Evolutionary conservation across 1,140 invertebrate species (phyloP).

Genomic region (Pollicipes pollicipes): DNA sequence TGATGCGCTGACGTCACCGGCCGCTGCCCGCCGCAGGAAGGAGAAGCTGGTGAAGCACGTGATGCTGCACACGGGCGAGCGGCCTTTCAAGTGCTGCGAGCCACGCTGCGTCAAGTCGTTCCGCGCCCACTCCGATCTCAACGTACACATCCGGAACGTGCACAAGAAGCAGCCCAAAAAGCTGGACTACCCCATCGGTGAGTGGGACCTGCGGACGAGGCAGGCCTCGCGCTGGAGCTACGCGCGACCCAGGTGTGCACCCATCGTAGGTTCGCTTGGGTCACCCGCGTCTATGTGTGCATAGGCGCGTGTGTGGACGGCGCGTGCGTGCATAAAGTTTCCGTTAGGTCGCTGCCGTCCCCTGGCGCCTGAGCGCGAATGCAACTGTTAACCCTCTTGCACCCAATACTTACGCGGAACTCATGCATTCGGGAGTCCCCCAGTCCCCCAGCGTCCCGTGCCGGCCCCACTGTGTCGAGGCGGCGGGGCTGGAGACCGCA

Average conservation of each 20-base stretch:
- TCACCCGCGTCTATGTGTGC: background rate
- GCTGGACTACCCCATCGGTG: slow-evolving; percentile 1
- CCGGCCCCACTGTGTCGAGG: no score
- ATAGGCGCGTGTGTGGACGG: background rate
- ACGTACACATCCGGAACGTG: background rate
- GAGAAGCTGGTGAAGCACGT: slow-evolving; percentile 4
- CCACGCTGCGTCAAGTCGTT: background rate
- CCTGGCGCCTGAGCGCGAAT: no score
- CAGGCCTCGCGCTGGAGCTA: no score
- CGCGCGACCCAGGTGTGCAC: no score
- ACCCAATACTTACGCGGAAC: no score
- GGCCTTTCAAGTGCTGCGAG: background rate
- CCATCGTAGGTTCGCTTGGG: no score
- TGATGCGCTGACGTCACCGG: no score
- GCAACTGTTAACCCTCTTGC: no score
- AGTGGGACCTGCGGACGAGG: background rate
- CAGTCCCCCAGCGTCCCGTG: no score
- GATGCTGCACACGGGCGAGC: slow-evolving; percentile 3
- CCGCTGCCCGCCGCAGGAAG: background rate
- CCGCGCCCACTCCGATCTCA: slow-evolving; percentile 4
- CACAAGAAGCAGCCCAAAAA: slow-evolving; percentile 5
- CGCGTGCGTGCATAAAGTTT: background rate
- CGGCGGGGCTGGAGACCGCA: no score
- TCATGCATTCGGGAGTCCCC: no score
- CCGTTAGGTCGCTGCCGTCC: no score